phyloP scores from a whole-genome alignment of 2,113 vertebrate species.

The Syngnathus floridae region DNA sequence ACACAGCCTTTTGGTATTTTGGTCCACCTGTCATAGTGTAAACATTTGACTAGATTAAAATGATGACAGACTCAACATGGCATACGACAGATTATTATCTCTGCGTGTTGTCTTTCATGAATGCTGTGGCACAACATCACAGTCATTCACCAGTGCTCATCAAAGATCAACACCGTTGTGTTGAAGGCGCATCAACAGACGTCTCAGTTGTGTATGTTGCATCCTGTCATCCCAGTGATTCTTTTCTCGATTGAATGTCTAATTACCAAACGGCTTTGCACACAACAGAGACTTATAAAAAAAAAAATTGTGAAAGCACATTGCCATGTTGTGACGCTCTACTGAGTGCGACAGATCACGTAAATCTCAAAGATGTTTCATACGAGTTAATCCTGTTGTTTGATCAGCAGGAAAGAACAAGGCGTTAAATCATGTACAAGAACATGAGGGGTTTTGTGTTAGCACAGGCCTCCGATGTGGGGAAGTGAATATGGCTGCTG shows the following conservation, averaged over 20 bases:
- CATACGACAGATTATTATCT: slow-evolving; percentile 18
- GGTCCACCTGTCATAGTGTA: slow-evolving; percentile 35
- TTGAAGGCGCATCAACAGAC: slow-evolving; percentile 16
- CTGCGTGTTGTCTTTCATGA: slow-evolving; percentile 32
- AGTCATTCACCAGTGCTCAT: slow-evolving; percentile 36
- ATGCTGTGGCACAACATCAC: slow-evolving; percentile 31
- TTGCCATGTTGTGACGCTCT: slow-evolving; percentile 26
- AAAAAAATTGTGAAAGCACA: slow-evolving; percentile 17
- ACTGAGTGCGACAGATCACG: slow-evolving; percentile 20
- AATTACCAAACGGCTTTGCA: slow-evolving; percentile 37
- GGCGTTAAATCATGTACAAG: slow-evolving; percentile 25
- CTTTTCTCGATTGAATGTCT: slow-evolving; percentile 38
- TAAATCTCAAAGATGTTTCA: slow-evolving; percentile 15
- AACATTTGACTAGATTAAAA: slow-evolving; percentile 36
- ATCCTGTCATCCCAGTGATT: slow-evolving; percentile 4
- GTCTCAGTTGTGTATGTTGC: slow-evolving; percentile 23
- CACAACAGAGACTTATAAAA: slow-evolving; percentile 6
- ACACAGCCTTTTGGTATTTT: slow-evolving; percentile 30
- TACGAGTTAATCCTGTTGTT: slow-evolving; percentile 36
- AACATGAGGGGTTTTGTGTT: slow-evolving; percentile 16
- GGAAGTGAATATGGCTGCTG: neutral
- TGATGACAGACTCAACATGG: slow-evolving; percentile 27
- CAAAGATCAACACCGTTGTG: slow-evolving; percentile 30
- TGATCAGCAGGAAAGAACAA: slow-evolving; percentile 28
- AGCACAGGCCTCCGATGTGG: slow-evolving; percentile 4